Evolutionary conservation across 2,888 invertebrate species (phyloP).

Genomic region (Tricholauxania praeusta): DNA sequence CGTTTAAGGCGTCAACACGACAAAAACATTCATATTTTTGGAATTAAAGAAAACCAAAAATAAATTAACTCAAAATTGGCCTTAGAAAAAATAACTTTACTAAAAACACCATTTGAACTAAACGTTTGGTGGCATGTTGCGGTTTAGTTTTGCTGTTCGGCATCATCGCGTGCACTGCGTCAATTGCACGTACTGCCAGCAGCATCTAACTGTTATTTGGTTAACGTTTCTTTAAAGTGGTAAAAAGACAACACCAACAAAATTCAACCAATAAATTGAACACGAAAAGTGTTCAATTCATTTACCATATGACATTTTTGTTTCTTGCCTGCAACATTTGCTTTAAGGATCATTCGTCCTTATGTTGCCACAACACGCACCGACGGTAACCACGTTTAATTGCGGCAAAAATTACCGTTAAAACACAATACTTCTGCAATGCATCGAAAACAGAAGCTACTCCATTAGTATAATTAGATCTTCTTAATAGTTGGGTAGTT

Average conservation of each 20-base stretch:
- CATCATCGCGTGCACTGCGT: constrained; percentile 13
- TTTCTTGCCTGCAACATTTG: background rate
- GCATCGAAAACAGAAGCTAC: background rate
- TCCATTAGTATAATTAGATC: constrained; percentile 66
- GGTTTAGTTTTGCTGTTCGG: background rate
- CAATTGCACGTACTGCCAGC: constrained; percentile 24
- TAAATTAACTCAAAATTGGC: too few relatives aligned
- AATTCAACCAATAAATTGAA: background rate
- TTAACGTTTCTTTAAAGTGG: constrained; percentile 2
- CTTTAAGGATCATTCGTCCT: constrained; percentile 47
- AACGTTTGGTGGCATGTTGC: constrained; percentile 6
- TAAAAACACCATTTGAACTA: background rate
- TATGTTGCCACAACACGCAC: constrained; percentile 64
- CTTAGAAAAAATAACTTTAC: background rate
- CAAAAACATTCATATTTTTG: background rate
- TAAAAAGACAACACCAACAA: too few relatives aligned
- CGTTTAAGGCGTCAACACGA: constrained; percentile 35
- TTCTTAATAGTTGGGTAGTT: constrained; percentile 36
- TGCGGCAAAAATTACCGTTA: constrained; percentile 48
- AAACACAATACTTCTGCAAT: background rate
- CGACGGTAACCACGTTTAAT: constrained; percentile 56
- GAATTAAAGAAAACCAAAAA: background rate
- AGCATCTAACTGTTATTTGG: constrained; percentile 30
- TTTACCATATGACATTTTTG: constrained; percentile 51
- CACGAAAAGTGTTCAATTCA: constrained; percentile 52